phyloP scores from a whole-genome alignment of 2,113 vertebrate species.

The Brienomyrus longianalis region DNA sequence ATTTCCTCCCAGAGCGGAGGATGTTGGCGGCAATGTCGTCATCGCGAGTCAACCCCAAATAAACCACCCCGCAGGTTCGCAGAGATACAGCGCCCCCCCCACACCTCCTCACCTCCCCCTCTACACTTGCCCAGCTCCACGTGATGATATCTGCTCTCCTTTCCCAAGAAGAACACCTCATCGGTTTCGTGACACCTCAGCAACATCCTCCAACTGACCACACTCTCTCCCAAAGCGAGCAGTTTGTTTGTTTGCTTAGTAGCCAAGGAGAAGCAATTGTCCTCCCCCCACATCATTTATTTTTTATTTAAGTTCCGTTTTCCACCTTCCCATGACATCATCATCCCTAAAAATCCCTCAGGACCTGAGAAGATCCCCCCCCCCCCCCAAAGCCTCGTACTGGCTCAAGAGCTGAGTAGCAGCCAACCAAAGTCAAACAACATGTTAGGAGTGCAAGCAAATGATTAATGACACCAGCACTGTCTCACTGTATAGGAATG shows the following conservation, averaged over 20 bases:
- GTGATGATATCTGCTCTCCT: neutral
- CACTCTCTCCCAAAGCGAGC: neutral
- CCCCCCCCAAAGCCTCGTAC: neutral
- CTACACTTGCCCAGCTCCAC: neutral
- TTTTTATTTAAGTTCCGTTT: neutral
- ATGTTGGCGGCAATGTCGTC: constrained; percentile 51
- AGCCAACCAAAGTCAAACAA: constrained; percentile 36
- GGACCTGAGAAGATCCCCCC: neutral
- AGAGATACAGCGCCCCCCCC: neutral
- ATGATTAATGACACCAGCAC: constrained; percentile 29
- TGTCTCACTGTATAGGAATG: constrained; percentile 19
- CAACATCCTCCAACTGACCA: neutral
- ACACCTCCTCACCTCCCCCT: neutral
- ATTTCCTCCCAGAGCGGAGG: constrained; percentile 59
- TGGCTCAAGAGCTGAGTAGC: constrained; percentile 11
- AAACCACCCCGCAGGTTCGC: constrained; percentile 39
- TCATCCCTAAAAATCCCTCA: neutral
- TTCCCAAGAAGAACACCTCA: neutral
- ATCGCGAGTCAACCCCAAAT: constrained; percentile 44
- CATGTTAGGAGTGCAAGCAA: neutral
- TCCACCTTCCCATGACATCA: neutral
- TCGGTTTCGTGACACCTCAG: neutral
- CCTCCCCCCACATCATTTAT: neutral
- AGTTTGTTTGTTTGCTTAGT: neutral
- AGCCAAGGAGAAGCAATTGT: neutral